phyloP scores from a whole-genome alignment of 2,113 vertebrate genomes.

The Centropus bengalensis region DNA sequence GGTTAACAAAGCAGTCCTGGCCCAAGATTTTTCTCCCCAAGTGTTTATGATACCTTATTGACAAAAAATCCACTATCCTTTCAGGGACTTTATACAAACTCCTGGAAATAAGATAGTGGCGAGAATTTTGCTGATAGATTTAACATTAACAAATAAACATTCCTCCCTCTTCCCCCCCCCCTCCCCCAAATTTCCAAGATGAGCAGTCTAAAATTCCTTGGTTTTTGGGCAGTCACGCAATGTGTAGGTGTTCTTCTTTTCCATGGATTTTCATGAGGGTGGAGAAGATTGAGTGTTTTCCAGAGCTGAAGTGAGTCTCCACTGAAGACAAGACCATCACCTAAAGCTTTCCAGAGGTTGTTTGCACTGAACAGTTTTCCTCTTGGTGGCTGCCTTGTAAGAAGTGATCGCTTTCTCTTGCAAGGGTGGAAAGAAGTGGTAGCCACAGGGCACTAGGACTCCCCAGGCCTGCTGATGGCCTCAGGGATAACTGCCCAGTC shows the following conservation, averaged over 20 bases:
- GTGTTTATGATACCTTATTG: neutral
- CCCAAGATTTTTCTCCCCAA: neutral
- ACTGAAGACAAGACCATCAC: neutral
- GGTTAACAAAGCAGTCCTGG: neutral
- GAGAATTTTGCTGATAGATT: neutral
- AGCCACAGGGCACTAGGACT: neutral
- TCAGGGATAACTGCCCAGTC: rapidly evolving
- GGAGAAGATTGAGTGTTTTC: neutral
- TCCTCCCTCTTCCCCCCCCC: too few relatives aligned
- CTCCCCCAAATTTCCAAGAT: neutral
- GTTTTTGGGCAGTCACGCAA: neutral
- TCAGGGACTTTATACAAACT: neutral
- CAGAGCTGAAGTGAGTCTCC: neutral
- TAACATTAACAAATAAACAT: neutral
- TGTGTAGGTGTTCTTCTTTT: neutral
- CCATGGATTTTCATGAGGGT: neutral
- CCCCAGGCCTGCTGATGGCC: neutral
- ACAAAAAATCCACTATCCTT: neutral
- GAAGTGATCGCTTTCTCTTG: neutral
- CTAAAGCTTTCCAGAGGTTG: neutral
- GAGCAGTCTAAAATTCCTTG: neutral
- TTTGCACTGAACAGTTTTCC: neutral
- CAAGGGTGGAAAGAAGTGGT: neutral
- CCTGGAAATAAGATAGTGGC: neutral
- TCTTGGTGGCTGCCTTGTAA: neutral